Conservation (phyloP, 2,888 invertebrate species). For the Molanna angustata region DNA sequence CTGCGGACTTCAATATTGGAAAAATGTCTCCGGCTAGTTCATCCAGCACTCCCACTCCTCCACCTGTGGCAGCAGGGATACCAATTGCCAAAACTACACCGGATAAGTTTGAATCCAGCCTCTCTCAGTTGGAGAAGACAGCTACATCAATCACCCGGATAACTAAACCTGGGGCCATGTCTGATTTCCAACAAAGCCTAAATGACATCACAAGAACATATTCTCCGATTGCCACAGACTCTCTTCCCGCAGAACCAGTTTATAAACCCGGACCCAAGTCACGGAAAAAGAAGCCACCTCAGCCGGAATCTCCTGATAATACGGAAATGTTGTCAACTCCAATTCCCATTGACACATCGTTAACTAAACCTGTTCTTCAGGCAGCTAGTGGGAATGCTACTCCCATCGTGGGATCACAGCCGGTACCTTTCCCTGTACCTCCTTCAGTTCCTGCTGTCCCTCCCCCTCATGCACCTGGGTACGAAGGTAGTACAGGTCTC, state of each 20-base stretch:
- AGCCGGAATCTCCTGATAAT: slow-evolving; percentile 8
- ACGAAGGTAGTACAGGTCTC: slow-evolving; percentile 9
- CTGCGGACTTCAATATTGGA: slow-evolving; percentile 11
- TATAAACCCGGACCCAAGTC: slow-evolving; percentile 39
- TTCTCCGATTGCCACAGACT: slow-evolving; percentile 47
- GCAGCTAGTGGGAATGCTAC: not conserved
- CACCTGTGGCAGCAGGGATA: slow-evolving; percentile 36
- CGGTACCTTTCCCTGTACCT: slow-evolving; percentile 4
- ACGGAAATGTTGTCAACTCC: slow-evolving; percentile 7
- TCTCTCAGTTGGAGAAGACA: slow-evolving; percentile 49
- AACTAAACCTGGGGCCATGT: slow-evolving; percentile 49
- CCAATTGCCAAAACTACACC: slow-evolving; percentile 1
- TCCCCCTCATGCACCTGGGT: slow-evolving; percentile 10
- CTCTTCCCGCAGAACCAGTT: slow-evolving; percentile 1
- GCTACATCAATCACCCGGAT: slow-evolving; percentile 41
- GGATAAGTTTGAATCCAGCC: slow-evolving; percentile 42
- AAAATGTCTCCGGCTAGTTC: slow-evolving; percentile 35
- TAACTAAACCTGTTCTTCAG: slow-evolving; percentile 6
- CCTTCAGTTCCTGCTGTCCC: not conserved
- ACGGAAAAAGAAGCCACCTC: slow-evolving; percentile 42
- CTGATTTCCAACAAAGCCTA: slow-evolving; percentile 50
- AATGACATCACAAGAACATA: slow-evolving; percentile 55
- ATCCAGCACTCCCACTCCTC: slow-evolving; percentile 35
- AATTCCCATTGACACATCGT: slow-evolving; percentile 7
- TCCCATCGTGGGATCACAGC: not conserved